Evolutionary conservation across 2,888 invertebrate genomes (phyloP), one percentile per base, ranked within the genome.

Genomic region (Epicampocera succincta): DNA sequence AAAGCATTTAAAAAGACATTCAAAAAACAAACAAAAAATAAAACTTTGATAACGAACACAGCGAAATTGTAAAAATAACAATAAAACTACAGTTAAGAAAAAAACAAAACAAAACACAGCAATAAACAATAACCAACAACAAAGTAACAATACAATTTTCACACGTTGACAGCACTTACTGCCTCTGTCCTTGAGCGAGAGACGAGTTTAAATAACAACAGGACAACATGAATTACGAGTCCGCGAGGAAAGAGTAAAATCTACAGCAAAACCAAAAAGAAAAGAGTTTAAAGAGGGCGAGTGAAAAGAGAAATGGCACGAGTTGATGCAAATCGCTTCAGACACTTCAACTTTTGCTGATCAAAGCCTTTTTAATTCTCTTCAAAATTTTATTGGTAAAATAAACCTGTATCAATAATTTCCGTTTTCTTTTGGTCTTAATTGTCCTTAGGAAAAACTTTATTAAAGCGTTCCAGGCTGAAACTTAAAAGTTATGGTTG

Each of bases 151-250:
- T 54, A 83, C 63, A 68, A 78, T 80, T 77, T 77, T 80, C 73
- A 77, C 80, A 83, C 83, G 76, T 85, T 83, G 83, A 84, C 84
- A 84, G 83, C 78, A 78, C 78, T 63, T 73, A 85, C 85, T 87
- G 88, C 87, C 88, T 89, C 85, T 87, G 88, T 87, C 88, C 88
- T 88, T 89, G 89, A 88, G 87, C 79, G 84, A 76, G 82, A 76
- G 61, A 86, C 87, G 84, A 86, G 85, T 86, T 85, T 83, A 83
- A 84, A 81, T 84, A 80, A 80, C 58, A 54, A 76, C 19, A 63
- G 44, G 38, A 79, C 60, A 13, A 56, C 25, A 25, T 60, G 1
- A 33, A 8, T 8, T 33, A 25, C n/a, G n/a, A n/a, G n/a, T n/a
- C n/a, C n/a, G n/a, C n/a, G 33, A 65, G 25, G 50, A 56, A 33